Conservation (phyloP, 2,797 vertebrate species). For the Clarias pachynema region DNA sequence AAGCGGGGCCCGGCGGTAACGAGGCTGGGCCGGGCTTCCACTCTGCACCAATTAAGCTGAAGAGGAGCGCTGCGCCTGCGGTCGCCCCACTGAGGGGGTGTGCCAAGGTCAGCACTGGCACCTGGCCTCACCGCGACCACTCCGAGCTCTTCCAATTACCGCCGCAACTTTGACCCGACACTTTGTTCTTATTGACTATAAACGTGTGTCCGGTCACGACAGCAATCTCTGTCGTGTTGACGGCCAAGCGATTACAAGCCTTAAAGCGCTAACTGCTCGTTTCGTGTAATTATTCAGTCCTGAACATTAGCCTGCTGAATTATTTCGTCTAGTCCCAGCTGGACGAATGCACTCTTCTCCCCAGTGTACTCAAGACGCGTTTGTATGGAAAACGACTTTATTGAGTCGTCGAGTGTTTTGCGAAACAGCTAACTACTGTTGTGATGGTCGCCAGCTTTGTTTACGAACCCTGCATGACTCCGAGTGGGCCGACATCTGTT, state of each 20-base stretch:
- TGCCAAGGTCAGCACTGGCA: constrained; percentile 53
- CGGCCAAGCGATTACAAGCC: constrained; percentile 29
- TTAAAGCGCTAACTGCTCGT: background rate
- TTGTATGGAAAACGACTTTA: constrained; percentile 34
- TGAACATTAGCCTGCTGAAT: background rate
- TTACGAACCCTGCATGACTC: constrained; percentile 91
- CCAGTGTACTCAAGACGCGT: background rate
- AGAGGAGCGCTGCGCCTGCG: constrained; percentile 33
- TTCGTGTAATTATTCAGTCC: constrained; percentile 15
- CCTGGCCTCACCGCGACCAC: constrained; percentile 23
- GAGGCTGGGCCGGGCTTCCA: constrained; percentile 62
- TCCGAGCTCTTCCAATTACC: constrained; percentile 43
- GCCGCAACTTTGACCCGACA: constrained; percentile 23
- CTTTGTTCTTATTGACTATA: constrained; percentile 29
- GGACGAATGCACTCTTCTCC: constrained; percentile 3
- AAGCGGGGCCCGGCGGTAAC: constrained; percentile 52
- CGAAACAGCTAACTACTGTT: constrained; percentile 82
- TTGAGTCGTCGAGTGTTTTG: constrained; percentile 46
- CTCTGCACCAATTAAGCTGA: constrained; percentile 65
- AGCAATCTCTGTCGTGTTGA: constrained; percentile 30
- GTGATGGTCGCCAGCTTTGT: constrained; percentile 93
- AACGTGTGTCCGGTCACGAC: constrained; percentile 9
- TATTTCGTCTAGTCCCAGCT: background rate
- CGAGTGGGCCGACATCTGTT: constrained; percentile 93
- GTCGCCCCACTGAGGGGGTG: constrained; percentile 40